These are phyloP conservation scores for Ectropis grisescens DNA, from an alignment of 1,140 invertebrate species.

Conservation along the genomic window DNA sequence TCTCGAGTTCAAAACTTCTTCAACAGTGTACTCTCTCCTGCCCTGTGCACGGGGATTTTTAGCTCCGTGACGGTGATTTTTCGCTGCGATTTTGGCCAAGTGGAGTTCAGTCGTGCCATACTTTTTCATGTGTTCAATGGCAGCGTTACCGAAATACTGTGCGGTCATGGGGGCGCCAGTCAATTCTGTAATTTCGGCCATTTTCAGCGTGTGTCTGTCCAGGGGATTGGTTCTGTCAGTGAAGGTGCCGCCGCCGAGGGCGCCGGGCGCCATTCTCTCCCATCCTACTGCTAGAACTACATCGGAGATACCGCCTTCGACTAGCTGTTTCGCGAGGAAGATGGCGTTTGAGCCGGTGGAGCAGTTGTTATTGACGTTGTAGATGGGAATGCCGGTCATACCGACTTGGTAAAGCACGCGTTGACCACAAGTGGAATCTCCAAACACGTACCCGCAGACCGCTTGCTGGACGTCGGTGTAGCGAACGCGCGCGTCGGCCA, in stretches of 20 bases:
- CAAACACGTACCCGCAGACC: slow-evolving; percentile 95
- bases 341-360: slow-evolving; percentile 95
- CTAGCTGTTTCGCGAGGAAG: slow-evolving; percentile 89
- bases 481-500: slow-evolving; percentile 87
- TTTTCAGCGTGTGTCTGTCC: slow-evolving; percentile 91
- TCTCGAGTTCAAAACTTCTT: slow-evolving; percentile 90
- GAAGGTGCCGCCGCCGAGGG: slow-evolving; percentile 81
- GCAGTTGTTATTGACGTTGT: slow-evolving; percentile 99
- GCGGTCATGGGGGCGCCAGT: slow-evolving; percentile 87
- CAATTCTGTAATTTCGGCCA: slow-evolving; percentile 87
- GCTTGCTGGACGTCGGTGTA: slow-evolving; percentile 90
- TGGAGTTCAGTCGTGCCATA: slow-evolving; percentile 94
- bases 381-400: slow-evolving; percentile 96
- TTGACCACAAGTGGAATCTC: slow-evolving; percentile 97
- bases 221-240: slow-evolving; percentile 93
- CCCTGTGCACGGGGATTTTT: slow-evolving; percentile 98
- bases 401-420: slow-evolving; percentile 94
- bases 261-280: slow-evolving; percentile 98
- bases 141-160: slow-evolving; percentile 98
- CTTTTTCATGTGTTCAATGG: slow-evolving; percentile 96
- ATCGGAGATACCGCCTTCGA: slow-evolving; percentile 87
- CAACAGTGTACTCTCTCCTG: slow-evolving; percentile 88
- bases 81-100: slow-evolving; percentile 97
- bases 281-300: slow-evolving; percentile 96
- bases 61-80: slow-evolving; percentile 96